Conservation (phyloP, 2,797 vertebrate genomes). For the Malacoctenus gilli region DNA sequence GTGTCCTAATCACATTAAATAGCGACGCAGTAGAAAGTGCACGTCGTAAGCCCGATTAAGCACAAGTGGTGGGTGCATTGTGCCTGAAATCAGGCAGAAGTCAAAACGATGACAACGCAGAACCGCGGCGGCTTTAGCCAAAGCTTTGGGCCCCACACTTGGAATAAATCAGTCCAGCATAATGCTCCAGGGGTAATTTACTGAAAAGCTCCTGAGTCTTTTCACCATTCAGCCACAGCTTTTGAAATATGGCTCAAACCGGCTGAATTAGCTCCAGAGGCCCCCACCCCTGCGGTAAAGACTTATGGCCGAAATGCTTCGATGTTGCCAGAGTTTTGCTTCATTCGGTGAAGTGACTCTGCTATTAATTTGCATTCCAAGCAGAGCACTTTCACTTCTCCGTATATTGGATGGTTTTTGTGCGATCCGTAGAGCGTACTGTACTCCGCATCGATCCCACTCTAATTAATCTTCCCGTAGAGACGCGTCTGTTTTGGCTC, state of each 20-base stretch:
- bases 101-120: constrained; percentile 65
- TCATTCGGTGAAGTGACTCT: constrained; percentile 30
- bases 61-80: constrained; percentile 5
- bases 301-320: constrained; percentile 16
- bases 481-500: no score
- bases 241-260: constrained; percentile 47
- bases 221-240: constrained; percentile 29
- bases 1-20: neutral
- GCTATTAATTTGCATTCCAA: constrained; percentile 14
- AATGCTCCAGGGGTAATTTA: constrained; percentile 54
- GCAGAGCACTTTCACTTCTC: neutral
- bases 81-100: constrained; percentile 21
- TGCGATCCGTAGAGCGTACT: constrained; percentile 1
- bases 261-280: constrained; percentile 45
- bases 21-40: neutral
- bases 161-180: constrained; percentile 58
- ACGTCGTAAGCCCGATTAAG: constrained; percentile 1
- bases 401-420: constrained; percentile 30
- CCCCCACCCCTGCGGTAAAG: constrained; percentile 38
- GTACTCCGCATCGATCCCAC: constrained; percentile 8
- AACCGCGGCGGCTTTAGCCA: constrained; percentile 33
- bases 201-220: constrained; percentile 41
- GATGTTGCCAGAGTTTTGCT: constrained; percentile 26
- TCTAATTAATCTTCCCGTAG: neutral
- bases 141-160: constrained; percentile 38